Evolutionary conservation across 2,113 vertebrate genomes (phyloP).

Genomic region (Halichoeres trimaculatus): DNA sequence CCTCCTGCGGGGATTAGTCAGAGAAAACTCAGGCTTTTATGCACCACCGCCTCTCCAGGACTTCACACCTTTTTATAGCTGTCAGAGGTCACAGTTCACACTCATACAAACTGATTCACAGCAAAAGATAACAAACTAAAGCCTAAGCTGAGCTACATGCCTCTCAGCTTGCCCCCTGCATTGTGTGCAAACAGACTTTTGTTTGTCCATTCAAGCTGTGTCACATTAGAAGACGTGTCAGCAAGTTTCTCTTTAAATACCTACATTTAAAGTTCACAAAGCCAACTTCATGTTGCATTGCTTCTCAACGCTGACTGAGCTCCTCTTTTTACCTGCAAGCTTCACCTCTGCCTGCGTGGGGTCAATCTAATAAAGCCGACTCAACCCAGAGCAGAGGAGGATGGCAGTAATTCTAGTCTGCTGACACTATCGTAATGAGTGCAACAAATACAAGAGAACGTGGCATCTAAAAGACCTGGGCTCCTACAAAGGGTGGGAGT

Average conservation of each 20-base stretch:
- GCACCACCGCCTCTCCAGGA: conserved; percentile 44
- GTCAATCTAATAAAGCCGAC: conserved; percentile 46
- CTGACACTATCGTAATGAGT: conserved; percentile 29
- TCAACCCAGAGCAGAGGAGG: background rate
- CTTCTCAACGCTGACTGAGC: conserved; percentile 56
- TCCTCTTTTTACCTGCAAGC: conserved; percentile 24
- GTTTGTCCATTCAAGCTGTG: conserved; percentile 40
- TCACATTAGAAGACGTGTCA: conserved; percentile 33
- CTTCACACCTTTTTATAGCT: conserved; percentile 60
- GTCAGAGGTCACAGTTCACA: conserved; percentile 44
- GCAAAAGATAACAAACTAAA: conserved; percentile 40
- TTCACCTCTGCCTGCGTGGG: conserved; percentile 53
- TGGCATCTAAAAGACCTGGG: conserved; percentile 1
- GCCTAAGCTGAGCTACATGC: conserved; percentile 47
- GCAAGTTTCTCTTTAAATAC: conserved; percentile 42
- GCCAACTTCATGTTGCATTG: background rate
- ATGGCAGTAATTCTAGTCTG: background rate
- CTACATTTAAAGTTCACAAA: conserved; percentile 40
- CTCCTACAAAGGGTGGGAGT: background rate
- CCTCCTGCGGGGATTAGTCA: conserved; percentile 45
- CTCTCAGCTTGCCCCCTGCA: conserved; percentile 24
- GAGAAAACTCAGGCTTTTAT: conserved; percentile 35
- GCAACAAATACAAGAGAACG: background rate
- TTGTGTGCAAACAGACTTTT: conserved; percentile 55
- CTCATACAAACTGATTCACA: conserved; percentile 1